Percentiles rank a stretch among this genome's conserved stretches.
phyloP scores from a whole-genome alignment of 2,797 vertebrate genomes.

The Karalla daura region DNA sequence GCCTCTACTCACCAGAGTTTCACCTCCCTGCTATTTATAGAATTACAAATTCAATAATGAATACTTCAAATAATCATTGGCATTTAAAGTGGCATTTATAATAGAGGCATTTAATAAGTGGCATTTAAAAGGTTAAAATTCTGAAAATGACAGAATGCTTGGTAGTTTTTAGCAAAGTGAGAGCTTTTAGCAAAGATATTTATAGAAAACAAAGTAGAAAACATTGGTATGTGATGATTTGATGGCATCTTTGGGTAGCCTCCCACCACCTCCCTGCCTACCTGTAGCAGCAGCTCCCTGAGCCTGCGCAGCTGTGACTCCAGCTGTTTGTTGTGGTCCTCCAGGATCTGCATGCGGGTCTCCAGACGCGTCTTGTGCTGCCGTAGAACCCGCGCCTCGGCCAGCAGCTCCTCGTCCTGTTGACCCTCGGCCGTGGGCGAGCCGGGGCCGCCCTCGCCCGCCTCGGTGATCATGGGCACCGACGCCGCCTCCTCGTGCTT shows the following conservation, averaged over 20 bases:
- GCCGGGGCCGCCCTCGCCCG: slow-evolving; percentile 74
- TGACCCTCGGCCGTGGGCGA: slow-evolving; percentile 75
- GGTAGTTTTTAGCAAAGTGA: too few species aligned
- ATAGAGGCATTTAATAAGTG: too few species aligned
- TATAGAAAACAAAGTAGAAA: too few species aligned
- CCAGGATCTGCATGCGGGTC: slow-evolving; percentile 98
- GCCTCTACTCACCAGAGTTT: too few species aligned
- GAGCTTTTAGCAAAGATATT: too few species aligned
- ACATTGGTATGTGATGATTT: too few species aligned
- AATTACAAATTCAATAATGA: too few species aligned
- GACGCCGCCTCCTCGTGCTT: slow-evolving; percentile 94
- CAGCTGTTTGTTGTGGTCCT: slow-evolving; percentile 98
- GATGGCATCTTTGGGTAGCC: not conserved
- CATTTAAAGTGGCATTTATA: too few species aligned
- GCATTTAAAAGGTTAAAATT: too few species aligned
- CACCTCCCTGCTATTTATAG: too few species aligned
- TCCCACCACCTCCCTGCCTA: slow-evolving; percentile 49
- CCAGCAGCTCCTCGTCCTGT: slow-evolving; percentile 92
- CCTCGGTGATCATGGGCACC: slow-evolving; percentile 86
- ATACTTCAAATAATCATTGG: too few species aligned
- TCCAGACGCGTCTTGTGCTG: slow-evolving; percentile 98
- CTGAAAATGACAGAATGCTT: too few species aligned
- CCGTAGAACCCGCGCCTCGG: slow-evolving; percentile 93
- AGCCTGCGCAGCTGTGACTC: slow-evolving; percentile 95
- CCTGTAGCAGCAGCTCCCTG: slow-evolving; percentile 95